A percentile compares a stretch with the other conserved stretches of the same genome.
Conservation (phyloP, 2,113 vertebrate species). For the Neodon shergylaensis region DNA sequence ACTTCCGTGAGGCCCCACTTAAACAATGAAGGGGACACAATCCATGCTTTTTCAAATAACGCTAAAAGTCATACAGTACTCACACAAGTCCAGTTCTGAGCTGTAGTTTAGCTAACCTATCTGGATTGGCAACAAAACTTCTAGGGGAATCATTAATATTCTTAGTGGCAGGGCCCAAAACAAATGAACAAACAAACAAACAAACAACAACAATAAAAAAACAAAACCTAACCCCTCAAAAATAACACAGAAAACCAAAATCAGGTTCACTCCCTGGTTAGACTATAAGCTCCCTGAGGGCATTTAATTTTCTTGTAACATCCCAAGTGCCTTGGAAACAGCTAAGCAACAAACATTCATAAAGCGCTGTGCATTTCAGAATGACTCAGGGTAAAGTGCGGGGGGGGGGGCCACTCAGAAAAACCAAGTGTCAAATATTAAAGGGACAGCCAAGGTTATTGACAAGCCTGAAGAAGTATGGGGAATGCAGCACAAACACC, state of each 20-base stretch:
- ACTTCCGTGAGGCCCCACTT: neutral
- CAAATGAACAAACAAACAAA: neutral
- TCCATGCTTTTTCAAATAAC: constrained; percentile 31
- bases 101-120: neutral
- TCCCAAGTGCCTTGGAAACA: neutral
- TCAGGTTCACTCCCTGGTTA: constrained; percentile 33
- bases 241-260: neutral
- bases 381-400: neutral
- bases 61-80: neutral
- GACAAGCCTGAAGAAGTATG: neutral
- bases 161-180: constrained; percentile 9
- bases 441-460: constrained; percentile 34
- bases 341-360: constrained; percentile 33
- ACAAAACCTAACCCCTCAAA: neutral
- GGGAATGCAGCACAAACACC: constrained; percentile 11
- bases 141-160: constrained; percentile 12
- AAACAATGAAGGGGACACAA: neutral
- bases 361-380: constrained; percentile 18
- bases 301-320: constrained; percentile 52
- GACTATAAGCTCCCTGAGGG: constrained; percentile 5
- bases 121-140: constrained; percentile 22
- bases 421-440: constrained; percentile 1
- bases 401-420: neutral
- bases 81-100: neutral
- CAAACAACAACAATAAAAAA: neutral